These are phyloP conservation scores for Porites evermanni DNA, from an alignment of 92 coral and sea anemone genomes.

Conservation along the genomic window DNA sequence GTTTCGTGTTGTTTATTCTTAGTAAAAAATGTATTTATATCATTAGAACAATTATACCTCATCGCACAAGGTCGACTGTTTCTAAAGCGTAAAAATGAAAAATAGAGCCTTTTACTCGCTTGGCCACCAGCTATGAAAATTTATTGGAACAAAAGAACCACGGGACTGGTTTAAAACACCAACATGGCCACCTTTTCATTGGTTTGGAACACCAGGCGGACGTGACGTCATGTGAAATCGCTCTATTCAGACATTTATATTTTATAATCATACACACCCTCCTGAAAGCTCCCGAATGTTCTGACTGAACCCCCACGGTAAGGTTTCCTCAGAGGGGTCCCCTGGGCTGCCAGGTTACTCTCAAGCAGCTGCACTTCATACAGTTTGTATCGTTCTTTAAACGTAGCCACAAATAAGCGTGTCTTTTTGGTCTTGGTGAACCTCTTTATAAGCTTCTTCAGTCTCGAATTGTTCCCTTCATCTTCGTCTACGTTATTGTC, in stretches of 20 bases:
- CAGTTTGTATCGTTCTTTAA: slow-evolving; percentile 69
- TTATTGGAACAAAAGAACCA: no score
- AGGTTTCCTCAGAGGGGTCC: slow-evolving; percentile 1
- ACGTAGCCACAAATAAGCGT: slow-evolving; percentile 79
- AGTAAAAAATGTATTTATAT: no score
- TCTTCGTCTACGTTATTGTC: slow-evolving; percentile 47
- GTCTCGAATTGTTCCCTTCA: slow-evolving; percentile 32
- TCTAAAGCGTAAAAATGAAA: no score
- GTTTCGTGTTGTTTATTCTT: no score
- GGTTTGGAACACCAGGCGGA: no score
- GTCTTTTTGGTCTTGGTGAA: slow-evolving; percentile 69
- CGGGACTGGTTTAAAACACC: no score
- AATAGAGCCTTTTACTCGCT: no score
- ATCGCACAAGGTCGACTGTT: no score
- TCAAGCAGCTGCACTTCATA: slow-evolving; percentile 75
- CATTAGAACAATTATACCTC: no score
- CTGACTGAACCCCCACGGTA: not conserved
- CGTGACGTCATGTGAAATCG: no score
- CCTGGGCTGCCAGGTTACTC: slow-evolving; percentile 49
- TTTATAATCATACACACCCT: not conserved
- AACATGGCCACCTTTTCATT: no score
- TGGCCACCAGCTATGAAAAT: no score
- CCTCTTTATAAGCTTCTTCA: slow-evolving; percentile 10
- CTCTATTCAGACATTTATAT: not conserved
- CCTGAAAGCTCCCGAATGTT: slow-evolving; percentile 1